Evolutionary conservation across 2,888 invertebrate genomes (phyloP), one percentile per base, ranked within the genome.

Genomic region (Sisyra nigra): DNA sequence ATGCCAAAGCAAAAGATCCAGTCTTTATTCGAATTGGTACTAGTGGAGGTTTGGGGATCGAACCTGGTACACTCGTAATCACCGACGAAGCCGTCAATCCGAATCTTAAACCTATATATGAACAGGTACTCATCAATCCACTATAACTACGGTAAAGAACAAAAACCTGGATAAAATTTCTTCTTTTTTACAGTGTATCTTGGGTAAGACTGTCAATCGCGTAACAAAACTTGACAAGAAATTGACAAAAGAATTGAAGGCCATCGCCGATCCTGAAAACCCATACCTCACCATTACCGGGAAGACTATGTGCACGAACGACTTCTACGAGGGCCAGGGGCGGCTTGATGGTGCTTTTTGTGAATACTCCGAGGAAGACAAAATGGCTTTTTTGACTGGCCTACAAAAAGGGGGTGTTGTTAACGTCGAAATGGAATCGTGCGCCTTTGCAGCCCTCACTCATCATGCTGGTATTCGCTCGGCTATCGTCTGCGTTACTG

Each of bases 241-340:
- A 44, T 62, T 97, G 51, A 77, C 77, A 11, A 71, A 80, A 30
- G 91, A 93, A 54, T 63, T 98, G 41, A 78, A 80, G 55, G 72
- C 73, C 0, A 64, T 91, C 46, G 73, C 82, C 0, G 76, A 79
- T 53, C 69, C 70, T 3, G 80, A 83, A 53, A 85, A 88, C 57
- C 87, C 86, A 0, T 91, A 87, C 58, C 83, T 88, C 42, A 88
- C 88, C 0, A 74, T 89, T 32, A 72, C 74, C 40, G 98, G 97
- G 38, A 89, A 84, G 58, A 98, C 97, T 0, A 80, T 96, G 77
- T 94, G 96, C 65, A 87, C 96, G 8, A 83, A 89, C 57, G 97
- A 97, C 62, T 98, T 98, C 61, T 98, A 97, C 61, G 97, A 98
- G 74, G 93, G 86, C 81, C 96, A 97, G 67, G 94, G 89, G 13